These are phyloP conservation scores for Myotis vivesi DNA, from an alignment of 2,797 vertebrate genomes.

Conservation along the genomic window DNA sequence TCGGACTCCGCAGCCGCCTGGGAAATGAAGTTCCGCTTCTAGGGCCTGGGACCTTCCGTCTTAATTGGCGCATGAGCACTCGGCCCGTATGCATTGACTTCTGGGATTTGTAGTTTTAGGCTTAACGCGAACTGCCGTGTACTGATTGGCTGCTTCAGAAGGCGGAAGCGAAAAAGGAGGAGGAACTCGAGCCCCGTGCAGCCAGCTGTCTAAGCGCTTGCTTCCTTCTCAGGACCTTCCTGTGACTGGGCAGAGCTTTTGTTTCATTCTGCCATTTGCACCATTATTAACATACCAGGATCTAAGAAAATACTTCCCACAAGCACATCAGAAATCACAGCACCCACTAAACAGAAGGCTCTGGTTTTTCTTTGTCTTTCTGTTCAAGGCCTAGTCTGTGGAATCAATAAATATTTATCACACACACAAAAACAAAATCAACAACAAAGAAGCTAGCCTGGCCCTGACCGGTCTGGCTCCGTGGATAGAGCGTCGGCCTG, in stretches of 20 bases:
- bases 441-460: neutral
- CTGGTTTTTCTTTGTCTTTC: slow-evolving; percentile 29
- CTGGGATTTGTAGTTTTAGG: slow-evolving; percentile 58
- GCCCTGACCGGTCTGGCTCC: too few species aligned
- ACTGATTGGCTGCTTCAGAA: slow-evolving; percentile 32
- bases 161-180: slow-evolving; percentile 13
- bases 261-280: neutral
- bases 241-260: neutral
- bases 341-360: neutral
- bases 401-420: neutral
- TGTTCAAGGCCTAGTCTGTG: neutral
- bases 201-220: fast-evolving
- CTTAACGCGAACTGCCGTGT: neutral
- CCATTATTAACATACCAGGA: neutral
- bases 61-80: neutral
- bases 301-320: neutral
- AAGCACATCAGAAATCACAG: neutral
- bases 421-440: too few species aligned
- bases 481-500: too few species aligned
- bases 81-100: neutral
- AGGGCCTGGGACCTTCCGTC: neutral
- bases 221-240: neutral
- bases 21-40: slow-evolving; percentile 66
- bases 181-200: neutral
- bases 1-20: neutral